Conservation (phyloP, 2,113 vertebrate species). For the Cyanoderma ruficeps region DNA sequence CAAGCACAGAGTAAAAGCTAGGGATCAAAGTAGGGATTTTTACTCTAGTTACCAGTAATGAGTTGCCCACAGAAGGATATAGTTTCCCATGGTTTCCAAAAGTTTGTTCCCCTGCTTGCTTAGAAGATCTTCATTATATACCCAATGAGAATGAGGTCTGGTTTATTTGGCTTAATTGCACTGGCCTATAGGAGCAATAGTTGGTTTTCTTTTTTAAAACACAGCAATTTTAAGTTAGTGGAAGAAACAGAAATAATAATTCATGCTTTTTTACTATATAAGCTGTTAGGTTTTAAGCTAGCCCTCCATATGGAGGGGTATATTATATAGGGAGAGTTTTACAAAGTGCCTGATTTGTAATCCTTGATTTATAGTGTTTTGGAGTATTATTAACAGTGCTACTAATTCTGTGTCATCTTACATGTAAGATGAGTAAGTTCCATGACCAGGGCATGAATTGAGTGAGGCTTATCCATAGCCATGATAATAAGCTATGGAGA, state of each 20-base stretch:
- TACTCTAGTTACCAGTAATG: background rate
- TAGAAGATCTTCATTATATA: background rate
- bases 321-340: background rate
- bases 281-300: background rate
- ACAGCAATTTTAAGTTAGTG: background rate
- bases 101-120: background rate
- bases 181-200: background rate
- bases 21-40: background rate
- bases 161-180: background rate
- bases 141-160: background rate
- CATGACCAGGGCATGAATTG: background rate
- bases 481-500: background rate
- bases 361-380: background rate
- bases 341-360: background rate
- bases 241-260: background rate
- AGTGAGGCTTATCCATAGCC: background rate
- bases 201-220: background rate
- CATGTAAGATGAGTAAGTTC: background rate
- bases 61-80: background rate
- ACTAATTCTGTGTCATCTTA: background rate
- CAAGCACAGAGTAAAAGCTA: background rate
- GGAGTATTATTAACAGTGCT: background rate
- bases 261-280: background rate
- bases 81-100: background rate
- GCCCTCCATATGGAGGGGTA: fast-evolving